Evolutionary conservation across 2,797 vertebrate species (phyloP).

Genomic region (Forpus xanthops): DNA sequence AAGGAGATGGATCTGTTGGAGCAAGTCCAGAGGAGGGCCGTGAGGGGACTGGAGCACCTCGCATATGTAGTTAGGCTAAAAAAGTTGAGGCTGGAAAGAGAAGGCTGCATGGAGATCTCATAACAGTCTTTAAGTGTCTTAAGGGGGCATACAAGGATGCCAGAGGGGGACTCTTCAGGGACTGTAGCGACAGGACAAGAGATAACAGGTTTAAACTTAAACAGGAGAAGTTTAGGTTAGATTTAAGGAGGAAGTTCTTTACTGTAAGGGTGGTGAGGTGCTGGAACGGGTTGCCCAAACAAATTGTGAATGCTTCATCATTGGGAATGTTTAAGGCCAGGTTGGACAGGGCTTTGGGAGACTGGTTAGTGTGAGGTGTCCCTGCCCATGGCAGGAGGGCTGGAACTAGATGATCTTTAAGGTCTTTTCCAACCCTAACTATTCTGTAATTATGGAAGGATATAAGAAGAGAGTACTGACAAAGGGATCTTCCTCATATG

Average conservation of each 20-base stretch:
- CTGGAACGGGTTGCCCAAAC: neutral
- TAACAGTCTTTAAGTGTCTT: neutral
- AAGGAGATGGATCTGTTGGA: neutral
- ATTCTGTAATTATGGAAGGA: neutral
- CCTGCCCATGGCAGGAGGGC: neutral
- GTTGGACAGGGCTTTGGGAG: neutral
- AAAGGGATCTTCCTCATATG: neutral
- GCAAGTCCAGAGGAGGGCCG: neutral
- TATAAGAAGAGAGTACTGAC: neutral
- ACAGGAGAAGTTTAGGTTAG: neutral
- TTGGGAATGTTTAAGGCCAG: neutral
- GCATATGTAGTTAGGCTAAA: neutral
- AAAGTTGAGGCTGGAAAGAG: neutral
- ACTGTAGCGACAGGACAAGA: neutral
- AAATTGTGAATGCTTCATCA: neutral
- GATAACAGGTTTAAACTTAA: neutral
- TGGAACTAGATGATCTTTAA: neutral
- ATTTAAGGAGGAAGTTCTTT: neutral
- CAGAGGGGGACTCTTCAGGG: neutral
- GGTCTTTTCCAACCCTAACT: neutral
- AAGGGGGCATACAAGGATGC: neutral
- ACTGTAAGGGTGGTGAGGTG: neutral
- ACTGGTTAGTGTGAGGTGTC: neutral
- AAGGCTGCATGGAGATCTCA: neutral
- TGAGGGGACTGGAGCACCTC: neutral